Evolutionary conservation across 2,888 invertebrate genomes (phyloP).

Genomic region (Hesperia comma): DNA sequence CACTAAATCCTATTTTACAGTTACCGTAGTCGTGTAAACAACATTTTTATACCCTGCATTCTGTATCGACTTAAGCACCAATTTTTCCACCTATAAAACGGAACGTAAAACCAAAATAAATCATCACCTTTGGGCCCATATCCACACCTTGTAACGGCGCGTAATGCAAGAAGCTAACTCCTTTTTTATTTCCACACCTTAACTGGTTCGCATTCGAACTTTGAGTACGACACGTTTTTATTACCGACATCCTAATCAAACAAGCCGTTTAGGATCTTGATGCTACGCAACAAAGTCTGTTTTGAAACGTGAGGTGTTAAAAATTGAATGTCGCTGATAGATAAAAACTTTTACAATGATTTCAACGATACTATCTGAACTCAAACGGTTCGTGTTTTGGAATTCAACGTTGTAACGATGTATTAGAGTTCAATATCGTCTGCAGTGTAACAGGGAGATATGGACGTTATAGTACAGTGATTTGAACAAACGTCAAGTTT

Average conservation of each 20-base stretch:
- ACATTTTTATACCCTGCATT: background rate
- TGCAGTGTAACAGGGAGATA: constrained; percentile 39
- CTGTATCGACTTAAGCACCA: constrained; percentile 7
- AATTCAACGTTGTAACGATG: constrained; percentile 40
- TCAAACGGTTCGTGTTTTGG: constrained; percentile 34
- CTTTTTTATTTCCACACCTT: constrained; percentile 82
- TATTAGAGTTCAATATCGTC: constrained; percentile 46
- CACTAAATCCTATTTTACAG: background rate
- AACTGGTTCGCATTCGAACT: constrained; percentile 75
- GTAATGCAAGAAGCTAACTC: constrained; percentile 79
- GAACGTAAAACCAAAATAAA: constrained; percentile 52
- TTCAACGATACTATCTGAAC: constrained; percentile 49
- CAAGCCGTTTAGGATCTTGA: constrained; percentile 48
- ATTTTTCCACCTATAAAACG: constrained; percentile 39
- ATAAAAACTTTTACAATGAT: constrained; percentile 73
- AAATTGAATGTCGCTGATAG: constrained; percentile 67
- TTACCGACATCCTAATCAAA: constrained; percentile 50
- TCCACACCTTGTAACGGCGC: constrained; percentile 63
- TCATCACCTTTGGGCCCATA: constrained; percentile 62
- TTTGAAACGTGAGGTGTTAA: constrained; percentile 46
- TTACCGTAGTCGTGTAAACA: background rate
- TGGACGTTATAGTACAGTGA: constrained; percentile 42
- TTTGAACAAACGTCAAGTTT: constrained; percentile 54
- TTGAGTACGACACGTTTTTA: constrained; percentile 77
- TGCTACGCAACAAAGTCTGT: constrained; percentile 44